Evolutionary conservation across 1,140 invertebrate genomes (phyloP), one percentile per base, ranked within the genome.

Genomic region (Chelonus insularis): DNA sequence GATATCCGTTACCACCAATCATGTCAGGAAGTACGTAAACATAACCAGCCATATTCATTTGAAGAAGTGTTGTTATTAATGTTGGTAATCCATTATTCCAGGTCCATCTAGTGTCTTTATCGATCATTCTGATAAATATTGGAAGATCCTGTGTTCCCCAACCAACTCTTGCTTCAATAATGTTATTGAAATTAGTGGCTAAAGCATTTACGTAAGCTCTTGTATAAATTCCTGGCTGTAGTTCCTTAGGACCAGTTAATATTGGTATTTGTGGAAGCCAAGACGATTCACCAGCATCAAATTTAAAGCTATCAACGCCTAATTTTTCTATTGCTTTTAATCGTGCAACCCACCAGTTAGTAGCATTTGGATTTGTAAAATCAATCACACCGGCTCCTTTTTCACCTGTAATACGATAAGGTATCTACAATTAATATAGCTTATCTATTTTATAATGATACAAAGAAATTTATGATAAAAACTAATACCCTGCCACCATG

Each of bases 1-100:
- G 76, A 69, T 90, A 92, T 0, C 87, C 91, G 73, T 95, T 96
- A 1, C 95, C 95, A 1, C 95, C 95, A 66, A 98, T 89, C 90
- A 96, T 94, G 72, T 96, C 94, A 0, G 94, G 93, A 1, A 97
- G 77, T 4, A 96, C 89, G 67, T 91, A 88, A 0, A 89, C 86
- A 77, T 96, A 96, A 4, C 94, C 94, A 65, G 90, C 87, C 37
- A 95, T 74, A 67, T 93, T 93, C 83, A 92, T 87, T 67, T 90
- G 88, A 1, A 96, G 76, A 0, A 91, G 75, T 1, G 91, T 91
- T 0, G 93, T 91, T 36, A 97, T 87, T 5, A 97, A 70, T 0
- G 92, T 91, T 0, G 86, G 79, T 0, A 91, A 71, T 16, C 94
- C 94, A 75, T 94, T 93, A 62, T 90, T 85, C 64, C 87, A 83